Evolutionary conservation across 2,797 vertebrate genomes (phyloP), one percentile per base, ranked within the genome.

Genomic region (Echiichthys vipera): DNA sequence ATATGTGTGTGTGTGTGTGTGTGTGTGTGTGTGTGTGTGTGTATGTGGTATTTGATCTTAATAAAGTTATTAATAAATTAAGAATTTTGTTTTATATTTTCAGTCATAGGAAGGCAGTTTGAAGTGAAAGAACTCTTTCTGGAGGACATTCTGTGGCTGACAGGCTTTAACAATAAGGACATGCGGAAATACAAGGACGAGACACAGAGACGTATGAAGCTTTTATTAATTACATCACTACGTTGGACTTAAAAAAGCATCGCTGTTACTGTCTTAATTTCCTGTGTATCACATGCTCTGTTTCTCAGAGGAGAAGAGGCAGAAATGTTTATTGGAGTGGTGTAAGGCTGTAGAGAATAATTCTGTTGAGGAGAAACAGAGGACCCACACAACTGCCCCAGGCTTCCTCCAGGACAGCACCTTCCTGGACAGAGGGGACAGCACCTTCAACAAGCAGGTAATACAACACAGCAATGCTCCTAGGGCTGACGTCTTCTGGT

Each of bases 41-140:
- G 11, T 18, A n/a, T n/a, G 11, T 29, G 24, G 5, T 29, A 29
- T 4, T 25, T 10, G 2, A 25, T 56, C 7, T 56, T 10, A 24
- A 39, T 39, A 13, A 9, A 10, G 22, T 15, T 39, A 15, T 29
- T 1, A 37, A 7, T 40, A 39, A n/a, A 20, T 20, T 12, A 22
- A 22, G 2, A 14, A 1, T 9, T 34, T n/a, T 37, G 13, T 18
- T 30, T 2, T 2, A 4, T 43, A 1, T 67, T 73, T 75, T 18
- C 75, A 99, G 98, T 99, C 85, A 95, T 95, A 89, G 97, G 97
- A 84, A 94, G 94, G 84, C 95, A 93, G 39, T 98, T 95, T 94
- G 97, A 98, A 77, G 97, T 99, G 71, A 96, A 96, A 79, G 95
- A 97, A 74, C 81, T 97, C 83, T 99, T 97, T 92, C 78, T 99